phyloP scores from a whole-genome alignment of 2,888 invertebrate genomes.

The Leptothorax acervorum region DNA sequence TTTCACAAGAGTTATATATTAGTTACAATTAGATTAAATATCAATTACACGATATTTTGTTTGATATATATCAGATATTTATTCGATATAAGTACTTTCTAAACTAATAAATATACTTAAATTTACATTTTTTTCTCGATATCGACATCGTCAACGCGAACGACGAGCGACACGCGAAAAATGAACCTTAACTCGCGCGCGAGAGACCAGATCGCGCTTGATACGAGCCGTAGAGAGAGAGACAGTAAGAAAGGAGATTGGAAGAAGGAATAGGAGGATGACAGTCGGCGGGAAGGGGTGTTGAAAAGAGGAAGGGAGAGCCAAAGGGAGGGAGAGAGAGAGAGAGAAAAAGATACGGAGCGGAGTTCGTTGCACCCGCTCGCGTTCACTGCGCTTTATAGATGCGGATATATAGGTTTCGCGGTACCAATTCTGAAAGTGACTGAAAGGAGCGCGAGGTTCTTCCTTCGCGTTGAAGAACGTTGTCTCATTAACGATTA shows the following conservation, averaged over 20 bases:
- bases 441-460: slow-evolving; percentile 67
- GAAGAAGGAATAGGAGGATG: slow-evolving; percentile 48
- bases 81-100: background rate
- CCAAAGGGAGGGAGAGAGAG: slow-evolving; percentile 27
- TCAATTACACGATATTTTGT: background rate
- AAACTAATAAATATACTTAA: background rate
- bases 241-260: slow-evolving; percentile 44
- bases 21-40: background rate
- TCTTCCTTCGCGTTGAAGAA: slow-evolving; percentile 45
- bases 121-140: background rate
- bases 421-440: slow-evolving; percentile 76
- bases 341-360: slow-evolving; percentile 47
- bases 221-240: slow-evolving; percentile 61
- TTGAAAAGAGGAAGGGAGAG: slow-evolving; percentile 61
- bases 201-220: slow-evolving; percentile 60
- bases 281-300: slow-evolving; percentile 16
- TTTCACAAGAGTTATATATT: too few species aligned
- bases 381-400: slow-evolving; percentile 81
- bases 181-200: slow-evolving; percentile 22
- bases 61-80: background rate
- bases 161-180: slow-evolving; percentile 28
- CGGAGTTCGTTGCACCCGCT: slow-evolving; percentile 82
- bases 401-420: slow-evolving; percentile 79
- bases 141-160: background rate
- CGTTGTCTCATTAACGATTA: slow-evolving; percentile 9